Conservation (phyloP, 1,140 invertebrate species). For the Temnothorax nylanderi region DNA sequence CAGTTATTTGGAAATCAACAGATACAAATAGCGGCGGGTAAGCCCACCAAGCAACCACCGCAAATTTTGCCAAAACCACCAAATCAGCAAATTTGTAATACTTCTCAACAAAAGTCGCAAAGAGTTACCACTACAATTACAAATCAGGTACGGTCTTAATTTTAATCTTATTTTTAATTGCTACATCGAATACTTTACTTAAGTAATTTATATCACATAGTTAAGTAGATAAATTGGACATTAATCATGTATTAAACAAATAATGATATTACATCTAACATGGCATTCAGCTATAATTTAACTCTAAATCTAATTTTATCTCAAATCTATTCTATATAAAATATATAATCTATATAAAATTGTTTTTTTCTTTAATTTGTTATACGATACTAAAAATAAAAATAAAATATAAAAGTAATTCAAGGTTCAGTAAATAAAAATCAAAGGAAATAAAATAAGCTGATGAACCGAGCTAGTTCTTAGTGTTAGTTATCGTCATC, state of each 20-base stretch:
- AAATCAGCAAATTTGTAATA: slow-evolving; percentile 77
- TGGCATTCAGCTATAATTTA: not conserved
- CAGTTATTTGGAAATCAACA: slow-evolving; percentile 84
- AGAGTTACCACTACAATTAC: slow-evolving; percentile 83
- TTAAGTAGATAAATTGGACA: not conserved
- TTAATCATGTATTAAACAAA: not conserved
- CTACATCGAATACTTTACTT: not conserved
- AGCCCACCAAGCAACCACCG: slow-evolving; percentile 83
- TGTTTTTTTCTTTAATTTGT: not conserved
- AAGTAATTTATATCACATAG: not conserved
- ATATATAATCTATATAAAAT: not conserved
- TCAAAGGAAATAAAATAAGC: too few species aligned
- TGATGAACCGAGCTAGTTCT: too few species aligned
- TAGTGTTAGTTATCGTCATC: too few species aligned
- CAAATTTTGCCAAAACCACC: slow-evolving; percentile 85
- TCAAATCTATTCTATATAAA: not conserved
- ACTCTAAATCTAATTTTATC: not conserved
- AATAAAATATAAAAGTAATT: too few species aligned
- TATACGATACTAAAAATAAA: too few species aligned
- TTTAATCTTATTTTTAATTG: not conserved
- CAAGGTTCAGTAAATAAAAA: too few species aligned
- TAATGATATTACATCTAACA: not conserved
- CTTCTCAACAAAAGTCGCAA: slow-evolving; percentile 81
- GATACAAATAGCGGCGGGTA: slow-evolving; percentile 84
- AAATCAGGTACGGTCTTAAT: slow-evolving; percentile 78